A percentile compares a stretch with the other conserved stretches of the same genome.
Conservation (phyloP, 2,113 vertebrate genomes). For the Addax nasomaculatus region DNA sequence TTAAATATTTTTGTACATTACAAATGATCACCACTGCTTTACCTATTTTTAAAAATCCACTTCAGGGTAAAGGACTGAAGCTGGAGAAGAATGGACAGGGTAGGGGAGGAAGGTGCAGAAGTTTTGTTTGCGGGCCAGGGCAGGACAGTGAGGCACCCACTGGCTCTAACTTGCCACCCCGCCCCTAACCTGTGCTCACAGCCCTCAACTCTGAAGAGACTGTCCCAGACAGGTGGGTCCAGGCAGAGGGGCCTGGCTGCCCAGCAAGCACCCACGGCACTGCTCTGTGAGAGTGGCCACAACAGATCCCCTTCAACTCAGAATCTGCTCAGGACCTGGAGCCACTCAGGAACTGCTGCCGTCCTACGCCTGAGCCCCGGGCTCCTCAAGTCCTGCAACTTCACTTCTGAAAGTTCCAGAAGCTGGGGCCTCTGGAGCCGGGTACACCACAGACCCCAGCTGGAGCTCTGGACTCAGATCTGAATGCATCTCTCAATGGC, state of each 20-base stretch:
- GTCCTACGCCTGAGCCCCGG: neutral
- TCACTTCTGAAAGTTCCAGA: neutral
- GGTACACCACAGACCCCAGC: neutral
- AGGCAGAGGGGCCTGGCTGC: neutral
- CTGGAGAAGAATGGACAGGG: neutral
- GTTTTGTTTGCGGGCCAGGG: neutral
- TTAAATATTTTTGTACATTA: neutral
- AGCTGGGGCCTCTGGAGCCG: neutral
- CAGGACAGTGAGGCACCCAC: neutral
- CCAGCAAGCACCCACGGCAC: fast-evolving
- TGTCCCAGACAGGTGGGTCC: neutral
- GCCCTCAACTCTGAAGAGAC: neutral
- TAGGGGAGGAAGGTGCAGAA: neutral
- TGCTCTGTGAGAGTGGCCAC: neutral
- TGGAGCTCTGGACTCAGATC: neutral
- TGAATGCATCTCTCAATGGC: neutral
- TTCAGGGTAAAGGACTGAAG: neutral
- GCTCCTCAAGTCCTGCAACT: neutral
- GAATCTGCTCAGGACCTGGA: neutral
- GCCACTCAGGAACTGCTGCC: neutral
- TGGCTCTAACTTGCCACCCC: neutral
- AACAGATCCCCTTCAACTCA: neutral
- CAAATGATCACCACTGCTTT: neutral
- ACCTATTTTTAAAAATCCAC: neutral
- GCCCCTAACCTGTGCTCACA: neutral